These are phyloP conservation scores for Drosophila hydei DNA, from an alignment of 1,140 invertebrate genomes.

Conservation along the genomic window DNA sequence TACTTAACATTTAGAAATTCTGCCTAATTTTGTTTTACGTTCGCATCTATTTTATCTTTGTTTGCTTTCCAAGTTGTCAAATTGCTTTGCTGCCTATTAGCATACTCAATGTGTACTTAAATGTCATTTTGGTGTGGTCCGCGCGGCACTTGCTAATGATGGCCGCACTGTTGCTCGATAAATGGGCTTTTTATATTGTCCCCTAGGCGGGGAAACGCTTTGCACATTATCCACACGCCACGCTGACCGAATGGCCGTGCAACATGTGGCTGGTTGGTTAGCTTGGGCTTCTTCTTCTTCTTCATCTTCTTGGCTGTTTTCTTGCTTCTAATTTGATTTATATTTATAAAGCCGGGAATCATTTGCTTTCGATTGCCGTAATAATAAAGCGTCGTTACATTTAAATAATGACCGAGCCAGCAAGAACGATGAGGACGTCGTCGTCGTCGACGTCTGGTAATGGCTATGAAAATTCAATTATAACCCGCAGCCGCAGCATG, in stretches of 20 bases:
- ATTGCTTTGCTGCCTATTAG: constrained; percentile 11
- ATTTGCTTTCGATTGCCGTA: constrained; percentile 78
- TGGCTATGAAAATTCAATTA: constrained; percentile 82
- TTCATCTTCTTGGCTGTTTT: background rate
- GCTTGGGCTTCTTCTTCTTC: no score
- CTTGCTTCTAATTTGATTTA: constrained; percentile 74
- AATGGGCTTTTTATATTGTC: constrained; percentile 53
- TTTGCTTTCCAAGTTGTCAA: constrained; percentile 2
- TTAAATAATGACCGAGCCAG: constrained; percentile 74
- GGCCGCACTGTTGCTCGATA: constrained; percentile 30
- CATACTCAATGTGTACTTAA: constrained; percentile 35
- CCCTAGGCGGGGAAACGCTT: constrained; percentile 31
- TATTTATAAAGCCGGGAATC: constrained; percentile 78
- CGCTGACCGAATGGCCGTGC: constrained; percentile 63
- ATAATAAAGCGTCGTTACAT: constrained; percentile 82
- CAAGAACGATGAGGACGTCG: constrained; percentile 28
- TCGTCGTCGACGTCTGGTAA: constrained; percentile 58
- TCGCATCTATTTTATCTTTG: background rate
- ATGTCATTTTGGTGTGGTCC: constrained; percentile 60
- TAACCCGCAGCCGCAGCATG: constrained; percentile 71
- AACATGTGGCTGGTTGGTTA: constrained; percentile 60
- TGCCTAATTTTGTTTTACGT: background rate
- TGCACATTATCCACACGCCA: constrained; percentile 41
- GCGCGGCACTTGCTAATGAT: constrained; percentile 3
- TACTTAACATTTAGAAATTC: background rate